Evolutionary conservation across 1,140 invertebrate species (phyloP), one percentile per base, ranked within the genome.

Genomic region (Neodiprion pinetum): DNA sequence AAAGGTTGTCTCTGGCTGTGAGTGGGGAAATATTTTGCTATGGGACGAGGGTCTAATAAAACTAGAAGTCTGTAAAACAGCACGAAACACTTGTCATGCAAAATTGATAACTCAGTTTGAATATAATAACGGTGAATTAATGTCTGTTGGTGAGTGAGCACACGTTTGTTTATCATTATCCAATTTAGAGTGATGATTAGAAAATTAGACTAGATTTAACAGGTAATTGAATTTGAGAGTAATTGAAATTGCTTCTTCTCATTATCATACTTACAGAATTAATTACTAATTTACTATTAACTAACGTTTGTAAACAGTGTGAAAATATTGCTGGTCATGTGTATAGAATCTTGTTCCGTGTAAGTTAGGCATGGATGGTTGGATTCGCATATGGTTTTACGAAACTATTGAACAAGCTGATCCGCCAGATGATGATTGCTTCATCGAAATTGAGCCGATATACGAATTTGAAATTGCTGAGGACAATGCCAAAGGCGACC

Each of bases 21-120:
- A 95, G 79, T 97, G 95, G 95, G 96, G 96, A 14, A 97, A 97
- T 84, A 93, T 98, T 82, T 85, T 97, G 66, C 88, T 97, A 0
- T 98, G 96, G 96, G 95, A 97, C 79, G 94, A 93, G 74, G 94
- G 94, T 21, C 87, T 96, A 4, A 96, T 97, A 17, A 96, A 96
- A 88, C 87, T 96, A 8, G 94, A 96, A 90, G 90, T 96, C 0
- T 92, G 90, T 47, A 89, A 91, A 78, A 93, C 92, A 76, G 91
- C 91, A 67, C 89, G 91, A 48, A 93, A 93, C 81, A 86, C 91
- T 0, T 96, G 96, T 84, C 96, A 98, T 79, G 82, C 89, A 3
- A 92, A 90, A 48, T 90, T 93, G 14, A 94, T 96, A 50, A 91
- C 91, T 12, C 93, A 95, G 80, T 93, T 98, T 72, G 91, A 94